Evolutionary conservation across 1,140 invertebrate genomes (phyloP), one percentile per base, ranked within the genome.

Genomic region (Zaprionus taronus): DNA sequence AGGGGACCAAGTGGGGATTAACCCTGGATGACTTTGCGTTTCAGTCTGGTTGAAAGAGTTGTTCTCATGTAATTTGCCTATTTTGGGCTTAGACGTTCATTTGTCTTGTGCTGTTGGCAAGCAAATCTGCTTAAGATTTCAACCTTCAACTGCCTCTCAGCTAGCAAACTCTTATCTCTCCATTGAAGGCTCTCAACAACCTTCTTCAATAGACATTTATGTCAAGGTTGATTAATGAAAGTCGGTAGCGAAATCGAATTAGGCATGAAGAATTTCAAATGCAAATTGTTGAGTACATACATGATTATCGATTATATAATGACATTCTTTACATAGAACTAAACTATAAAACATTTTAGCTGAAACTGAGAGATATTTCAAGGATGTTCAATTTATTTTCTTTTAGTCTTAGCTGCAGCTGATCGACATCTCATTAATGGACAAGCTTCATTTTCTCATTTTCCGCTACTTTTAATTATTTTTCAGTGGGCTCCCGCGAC

Each of bases 401-500:
- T 9, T 7, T n/a, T n/a, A 47, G 6, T 47, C 41, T 65, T 83
- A 76, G 31, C 77, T 72, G 56, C 62, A 73, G 71, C 68, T 72
- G 68, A 86, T 53, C 63, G 69, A 64, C 65, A 66, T 61, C 66
- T 71, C 63, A 79, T 80, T 72, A 86, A 65, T 51, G 28, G 24
- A 38, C 44, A 66, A 63, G 58, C 66, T 55, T 55, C 51, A 56
- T 58, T 61, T 79, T 36, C 66, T 58, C 38, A 24, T 47, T 36
- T 58, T 47, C 14, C 56, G 28, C 6, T 53, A 47, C 51, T 64
- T 15, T 62, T 81, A 69, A 76, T 77, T 76, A 62, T 93, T 93
- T 94, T 93, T 64, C 94, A 96, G 96, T 95, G 90, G 96, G 95
- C 56, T 95, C 95, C 69, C 94, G 96, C 77, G 96, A 96, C 80